Evolutionary conservation across 2,888 invertebrate species (phyloP).

Genomic region (Anoplius nigerrimus): DNA sequence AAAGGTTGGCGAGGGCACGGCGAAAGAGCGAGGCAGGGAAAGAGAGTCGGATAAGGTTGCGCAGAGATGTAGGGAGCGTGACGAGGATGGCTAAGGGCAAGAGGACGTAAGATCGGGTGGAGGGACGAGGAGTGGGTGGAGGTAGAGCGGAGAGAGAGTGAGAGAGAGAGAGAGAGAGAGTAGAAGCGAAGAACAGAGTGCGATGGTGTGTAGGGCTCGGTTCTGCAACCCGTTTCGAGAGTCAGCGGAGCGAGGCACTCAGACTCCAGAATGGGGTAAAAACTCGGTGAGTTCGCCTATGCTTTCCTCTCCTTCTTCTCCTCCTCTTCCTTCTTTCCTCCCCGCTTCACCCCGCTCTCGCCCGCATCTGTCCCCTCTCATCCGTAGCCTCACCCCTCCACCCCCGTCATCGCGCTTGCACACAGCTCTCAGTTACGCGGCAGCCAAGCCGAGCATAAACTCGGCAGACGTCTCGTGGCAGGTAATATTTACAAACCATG

Average conservation of each 20-base stretch:
- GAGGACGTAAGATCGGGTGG: constrained; percentile 13
- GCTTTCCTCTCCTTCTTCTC: constrained; percentile 18
- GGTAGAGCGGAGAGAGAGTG: constrained; percentile 5
- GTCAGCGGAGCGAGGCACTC: constrained; percentile 72
- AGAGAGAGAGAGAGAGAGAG: constrained; percentile 34
- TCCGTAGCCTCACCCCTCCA: constrained; percentile 3
- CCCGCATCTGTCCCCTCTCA: constrained; percentile 15
- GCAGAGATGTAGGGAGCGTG: constrained; percentile 17
- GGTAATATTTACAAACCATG: constrained; percentile 72
- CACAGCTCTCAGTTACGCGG: constrained; percentile 64
- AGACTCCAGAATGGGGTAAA: constrained; percentile 71
- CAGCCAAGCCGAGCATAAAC: constrained; percentile 69
- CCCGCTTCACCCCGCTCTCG: constrained; percentile 14
- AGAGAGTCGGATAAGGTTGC: constrained; percentile 26
- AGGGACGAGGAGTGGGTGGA: not conserved
- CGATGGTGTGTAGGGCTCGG: constrained; percentile 50
- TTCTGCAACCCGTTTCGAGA: constrained; percentile 70
- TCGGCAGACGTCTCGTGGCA: constrained; percentile 65
- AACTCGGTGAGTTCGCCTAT: constrained; percentile 68
- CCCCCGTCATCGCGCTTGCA: constrained; percentile 48
- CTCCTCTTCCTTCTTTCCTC: constrained; percentile 18
- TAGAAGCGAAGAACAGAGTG: constrained; percentile 32
- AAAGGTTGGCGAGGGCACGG: constrained; percentile 49
- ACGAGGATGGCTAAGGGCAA: constrained; percentile 11
- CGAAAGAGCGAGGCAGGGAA: constrained; percentile 34